Base-by-base conservation (phyloP, 2,113 vertebrate genomes). In the Cyanoderma ruficeps region DNA sequence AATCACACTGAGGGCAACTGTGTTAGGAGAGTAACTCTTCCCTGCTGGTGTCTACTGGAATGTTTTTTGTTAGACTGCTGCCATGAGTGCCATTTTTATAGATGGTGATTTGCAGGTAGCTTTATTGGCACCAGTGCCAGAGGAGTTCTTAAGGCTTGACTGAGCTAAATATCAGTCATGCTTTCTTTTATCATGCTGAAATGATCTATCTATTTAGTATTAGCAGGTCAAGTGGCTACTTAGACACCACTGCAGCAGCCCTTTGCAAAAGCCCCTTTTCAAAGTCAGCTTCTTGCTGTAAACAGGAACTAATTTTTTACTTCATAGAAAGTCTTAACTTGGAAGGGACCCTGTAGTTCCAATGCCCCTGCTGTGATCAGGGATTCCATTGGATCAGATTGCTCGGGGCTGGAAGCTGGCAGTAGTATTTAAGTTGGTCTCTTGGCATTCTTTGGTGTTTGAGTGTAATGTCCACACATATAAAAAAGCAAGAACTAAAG, bases 361-460 rank as follows among this genome's bases (percentile, higher is more conserved):
- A 63, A 3, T 0, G 0, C n/a, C 46, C 19, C 35, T 77, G 41
- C 56, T 0, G 0, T 49, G 18, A 27, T 37, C 31, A 52, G 60
- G 41, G 18, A 33, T 90, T 77, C 31, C 31, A 17, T 25, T 63
- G 49, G 49, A 33, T 49, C 35, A 27, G 35, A 52, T 49, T 77
- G 56, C 31, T 90, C 56, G 50, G 49, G 41, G 41, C 70, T 56
- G 4, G 37, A 16, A 68, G 21, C 46, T 64, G 69, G 44, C 44
- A 42, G 2, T 7, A 22, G 23, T 18, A 6, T 39, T 68, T 44
- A 23, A 44, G 10, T 59, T 50, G 19, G 21, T 47, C 68, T 89
- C 23, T 37, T 78, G 78, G 27, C 44, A 11, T 82, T 81, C 39
- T 49, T 63, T 31, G 16, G 30, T 55, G 33, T 44, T 85, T 71